Conservation (phyloP, 2,888 invertebrate species). For the Tipula lateralis region DNA sequence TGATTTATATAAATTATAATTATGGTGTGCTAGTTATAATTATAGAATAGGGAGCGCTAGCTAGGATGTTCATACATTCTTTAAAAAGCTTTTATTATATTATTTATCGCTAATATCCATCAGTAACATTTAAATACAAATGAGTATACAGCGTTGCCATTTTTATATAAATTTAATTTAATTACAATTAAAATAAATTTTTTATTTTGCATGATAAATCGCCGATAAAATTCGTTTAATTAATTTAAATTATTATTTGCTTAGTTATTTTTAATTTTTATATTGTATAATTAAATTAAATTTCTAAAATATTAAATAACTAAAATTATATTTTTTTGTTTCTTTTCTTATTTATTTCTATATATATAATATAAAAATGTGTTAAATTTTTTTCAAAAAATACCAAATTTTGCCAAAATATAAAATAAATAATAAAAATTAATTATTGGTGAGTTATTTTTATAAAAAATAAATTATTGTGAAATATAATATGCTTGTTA, state of each 20-base stretch:
- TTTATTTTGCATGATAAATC: constrained; percentile 11
- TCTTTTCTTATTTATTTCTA: constrained; percentile 24
- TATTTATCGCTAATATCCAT: not conserved
- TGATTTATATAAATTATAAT: too few species aligned
- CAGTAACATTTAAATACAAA: not conserved
- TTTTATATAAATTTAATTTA: not conserved
- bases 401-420: not conserved
- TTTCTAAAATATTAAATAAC: not conserved
- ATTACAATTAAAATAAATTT: not conserved
- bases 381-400: not conserved
- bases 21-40: too few species aligned
- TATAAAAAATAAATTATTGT: not conserved
- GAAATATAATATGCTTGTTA: constrained; percentile 16
- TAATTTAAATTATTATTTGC: constrained; percentile 11
- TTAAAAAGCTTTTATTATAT: not conserved
- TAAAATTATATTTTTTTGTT: not conserved
- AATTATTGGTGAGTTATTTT: constrained; percentile 13
- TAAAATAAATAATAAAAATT: constrained; percentile 19
- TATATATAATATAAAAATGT: not conserved
- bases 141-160: not conserved
- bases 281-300: not conserved
- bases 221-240: not conserved
- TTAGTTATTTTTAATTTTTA: not conserved
- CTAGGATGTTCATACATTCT: not conserved
- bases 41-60: too few species aligned